Evolutionary conservation across 2,113 vertebrate species (phyloP).

Genomic region (Ranitomeya variabilis): DNA sequence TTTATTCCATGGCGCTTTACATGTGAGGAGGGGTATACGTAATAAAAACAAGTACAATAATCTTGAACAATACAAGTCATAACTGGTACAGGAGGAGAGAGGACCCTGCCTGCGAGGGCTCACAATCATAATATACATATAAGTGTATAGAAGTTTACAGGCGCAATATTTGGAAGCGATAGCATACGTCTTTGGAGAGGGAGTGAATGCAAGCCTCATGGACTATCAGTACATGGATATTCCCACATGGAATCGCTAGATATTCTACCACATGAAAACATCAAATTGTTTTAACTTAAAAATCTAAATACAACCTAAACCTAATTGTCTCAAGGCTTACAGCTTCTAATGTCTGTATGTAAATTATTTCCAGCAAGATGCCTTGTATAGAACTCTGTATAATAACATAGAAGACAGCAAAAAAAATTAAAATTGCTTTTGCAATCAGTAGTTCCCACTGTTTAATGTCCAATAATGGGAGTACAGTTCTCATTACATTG

Average conservation of each 20-base stretch:
- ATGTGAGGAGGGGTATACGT: no score
- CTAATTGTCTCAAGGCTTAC: neutral
- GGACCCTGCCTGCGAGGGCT: no score
- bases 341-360: neutral
- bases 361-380: neutral
- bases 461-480: constrained; percentile 58
- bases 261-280: neutral
- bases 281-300: neutral
- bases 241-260: neutral
- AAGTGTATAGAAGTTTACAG: no score
- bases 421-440: constrained; percentile 11
- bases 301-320: neutral
- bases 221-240: neutral
- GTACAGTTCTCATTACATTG: constrained; percentile 53
- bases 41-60: no score
- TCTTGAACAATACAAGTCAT: no score
- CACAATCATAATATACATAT: no score
- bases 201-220: neutral
- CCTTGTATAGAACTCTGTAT: constrained; percentile 27
- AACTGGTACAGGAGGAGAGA: no score
- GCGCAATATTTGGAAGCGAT: no score
- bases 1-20: no score
- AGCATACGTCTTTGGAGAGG: no score
- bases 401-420: constrained; percentile 18
- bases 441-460: constrained; percentile 54